Percentiles rank a stretch among this genome's conserved stretches.
These are phyloP conservation scores for Hoplodrina blanda DNA, from an alignment of 2,888 invertebrate genomes.

Conservation along the genomic window DNA sequence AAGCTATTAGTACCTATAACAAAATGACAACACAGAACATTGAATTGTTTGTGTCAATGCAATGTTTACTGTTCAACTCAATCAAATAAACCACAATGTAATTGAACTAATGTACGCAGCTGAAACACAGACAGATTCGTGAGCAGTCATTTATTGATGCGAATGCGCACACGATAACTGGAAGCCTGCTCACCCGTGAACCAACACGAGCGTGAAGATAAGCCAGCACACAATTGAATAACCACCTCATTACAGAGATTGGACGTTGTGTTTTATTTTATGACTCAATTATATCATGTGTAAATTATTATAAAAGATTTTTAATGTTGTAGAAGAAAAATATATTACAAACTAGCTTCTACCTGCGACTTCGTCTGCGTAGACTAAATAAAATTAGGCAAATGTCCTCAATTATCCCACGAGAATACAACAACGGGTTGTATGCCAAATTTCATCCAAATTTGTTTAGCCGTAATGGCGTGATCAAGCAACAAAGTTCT, in stretches of 20 bases:
- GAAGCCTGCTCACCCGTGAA: slow-evolving; percentile 13
- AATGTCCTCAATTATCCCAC: too few relatives aligned
- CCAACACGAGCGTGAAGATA: slow-evolving; percentile 45
- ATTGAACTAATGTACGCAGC: background rate
- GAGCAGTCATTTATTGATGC: background rate
- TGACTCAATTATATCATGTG: background rate
- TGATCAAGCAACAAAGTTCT: too few relatives aligned
- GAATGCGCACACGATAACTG: slow-evolving; percentile 2
- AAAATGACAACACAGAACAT: background rate
- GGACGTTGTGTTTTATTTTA: background rate
- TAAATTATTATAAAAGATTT: background rate
- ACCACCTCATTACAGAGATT: slow-evolving; percentile 14
- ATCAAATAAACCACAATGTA: background rate
- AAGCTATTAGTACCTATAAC: too few relatives aligned
- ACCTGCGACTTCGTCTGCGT: too few relatives aligned
- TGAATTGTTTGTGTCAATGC: background rate
- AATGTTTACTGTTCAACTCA: background rate
- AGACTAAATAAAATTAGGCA: too few relatives aligned
- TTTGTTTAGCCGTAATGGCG: too few relatives aligned
- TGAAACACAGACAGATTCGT: background rate
- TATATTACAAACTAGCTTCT: too few relatives aligned
- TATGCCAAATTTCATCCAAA: too few relatives aligned
- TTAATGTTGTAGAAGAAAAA: background rate
- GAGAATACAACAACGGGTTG: too few relatives aligned
- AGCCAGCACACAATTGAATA: slow-evolving; percentile 11